phyloP scores from a whole-genome alignment of 2,888 invertebrate genomes.

The Junonia oenone region DNA sequence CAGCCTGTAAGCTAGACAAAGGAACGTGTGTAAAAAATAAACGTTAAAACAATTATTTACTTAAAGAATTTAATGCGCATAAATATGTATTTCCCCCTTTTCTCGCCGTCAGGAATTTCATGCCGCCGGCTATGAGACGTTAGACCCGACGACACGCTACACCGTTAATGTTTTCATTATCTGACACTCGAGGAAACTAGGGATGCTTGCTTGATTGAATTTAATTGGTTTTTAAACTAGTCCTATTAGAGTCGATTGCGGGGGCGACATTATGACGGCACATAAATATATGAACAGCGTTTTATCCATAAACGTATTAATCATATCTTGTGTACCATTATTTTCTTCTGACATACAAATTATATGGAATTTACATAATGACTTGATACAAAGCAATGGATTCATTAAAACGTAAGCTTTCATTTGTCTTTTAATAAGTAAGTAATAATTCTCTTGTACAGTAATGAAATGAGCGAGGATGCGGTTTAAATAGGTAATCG shows the following conservation, averaged over 20 bases:
- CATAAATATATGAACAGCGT: background rate
- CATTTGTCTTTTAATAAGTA: background rate
- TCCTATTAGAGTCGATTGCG: conserved; percentile 37
- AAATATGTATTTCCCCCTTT: conserved; percentile 8
- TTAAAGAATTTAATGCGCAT: background rate
- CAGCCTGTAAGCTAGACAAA: no score
- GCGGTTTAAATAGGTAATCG: background rate
- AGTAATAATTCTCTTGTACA: background rate
- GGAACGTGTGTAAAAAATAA: no score
- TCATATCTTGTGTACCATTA: background rate
- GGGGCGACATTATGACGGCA: conserved; percentile 11
- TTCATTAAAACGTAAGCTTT: no score
- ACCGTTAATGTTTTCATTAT: conserved; percentile 48
- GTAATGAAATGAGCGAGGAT: background rate
- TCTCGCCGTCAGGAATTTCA: conserved; percentile 16
- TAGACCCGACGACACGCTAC: conserved; percentile 23
- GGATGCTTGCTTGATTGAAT: conserved; percentile 48
- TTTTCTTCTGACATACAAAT: background rate
- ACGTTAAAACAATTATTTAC: background rate
- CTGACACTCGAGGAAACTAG: conserved; percentile 28
- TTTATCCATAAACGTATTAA: background rate
- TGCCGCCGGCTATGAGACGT: conserved; percentile 24
- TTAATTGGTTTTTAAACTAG: conserved; percentile 57
- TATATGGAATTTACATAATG: background rate
- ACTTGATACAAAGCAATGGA: background rate